Evolutionary conservation across 2,113 vertebrate genomes (phyloP).

Genomic region (Lophius piscatorius): DNA sequence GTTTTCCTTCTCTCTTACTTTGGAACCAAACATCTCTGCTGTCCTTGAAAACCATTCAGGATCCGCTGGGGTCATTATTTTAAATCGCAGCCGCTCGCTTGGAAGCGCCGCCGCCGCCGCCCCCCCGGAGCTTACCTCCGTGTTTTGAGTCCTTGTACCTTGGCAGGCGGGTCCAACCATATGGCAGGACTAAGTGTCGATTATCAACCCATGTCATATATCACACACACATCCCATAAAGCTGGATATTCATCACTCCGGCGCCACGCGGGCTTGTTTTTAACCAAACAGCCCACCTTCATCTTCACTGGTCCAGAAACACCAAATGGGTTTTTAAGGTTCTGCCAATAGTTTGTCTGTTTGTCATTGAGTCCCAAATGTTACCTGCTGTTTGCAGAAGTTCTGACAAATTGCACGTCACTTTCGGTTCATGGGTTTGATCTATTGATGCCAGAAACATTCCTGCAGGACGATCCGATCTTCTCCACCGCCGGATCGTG

Average conservation of each 20-base stretch:
- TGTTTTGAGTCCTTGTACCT: conserved; percentile 76
- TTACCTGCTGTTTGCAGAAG: conserved; percentile 17
- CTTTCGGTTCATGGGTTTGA: conserved; percentile 26
- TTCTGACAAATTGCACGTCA: conserved; percentile 15
- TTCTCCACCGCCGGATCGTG: too few species aligned
- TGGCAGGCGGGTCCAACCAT: conserved; percentile 78
- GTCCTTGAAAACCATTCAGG: conserved; percentile 55
- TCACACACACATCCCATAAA: conserved; percentile 75
- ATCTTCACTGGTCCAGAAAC: conserved; percentile 67
- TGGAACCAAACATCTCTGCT: conserved; percentile 18
- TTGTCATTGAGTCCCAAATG: conserved; percentile 74
- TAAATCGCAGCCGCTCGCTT: conserved; percentile 48
- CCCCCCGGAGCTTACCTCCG: conserved; percentile 61
- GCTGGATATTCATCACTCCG: conserved; percentile 76
- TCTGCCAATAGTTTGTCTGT: conserved; percentile 63
- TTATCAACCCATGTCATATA: conserved; percentile 79
- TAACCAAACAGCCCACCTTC: conserved; percentile 73
- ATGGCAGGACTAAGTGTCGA: conserved; percentile 80
- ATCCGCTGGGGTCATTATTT: conserved; percentile 45
- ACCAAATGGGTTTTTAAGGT: conserved; percentile 60
- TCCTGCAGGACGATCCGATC: too few species aligned
- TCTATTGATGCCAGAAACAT: too few species aligned
- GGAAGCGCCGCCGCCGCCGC: conserved; percentile 32
- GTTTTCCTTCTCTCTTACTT: conserved; percentile 13
- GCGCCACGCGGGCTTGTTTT: conserved; percentile 45